Percentiles rank a stretch among this genome's conserved stretches.
Evolutionary conservation across 2,888 invertebrate genomes (phyloP).

Genomic region (Spisula subtruncata): DNA sequence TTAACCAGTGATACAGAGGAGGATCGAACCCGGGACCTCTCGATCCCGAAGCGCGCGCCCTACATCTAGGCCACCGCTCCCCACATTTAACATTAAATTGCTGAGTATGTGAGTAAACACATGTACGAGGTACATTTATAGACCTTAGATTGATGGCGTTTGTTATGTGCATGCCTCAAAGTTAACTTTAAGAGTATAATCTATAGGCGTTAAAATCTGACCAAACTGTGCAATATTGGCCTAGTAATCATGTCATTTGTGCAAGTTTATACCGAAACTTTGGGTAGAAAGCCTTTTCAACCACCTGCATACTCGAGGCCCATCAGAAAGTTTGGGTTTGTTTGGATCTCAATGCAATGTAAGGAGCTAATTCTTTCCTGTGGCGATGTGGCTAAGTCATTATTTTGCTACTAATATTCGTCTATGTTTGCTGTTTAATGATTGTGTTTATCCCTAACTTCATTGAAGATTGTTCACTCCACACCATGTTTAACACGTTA

Average conservation of each 20-base stretch:
- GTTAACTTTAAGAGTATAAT: constrained; percentile 10
- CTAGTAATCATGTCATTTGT: constrained; percentile 24
- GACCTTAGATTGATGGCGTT: not conserved
- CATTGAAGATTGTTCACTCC: constrained; percentile 56
- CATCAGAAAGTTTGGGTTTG: constrained; percentile 59
- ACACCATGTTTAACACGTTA: constrained; percentile 65
- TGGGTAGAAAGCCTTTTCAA: constrained; percentile 16
- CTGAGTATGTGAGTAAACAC: not conserved
- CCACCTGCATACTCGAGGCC: constrained; percentile 59
- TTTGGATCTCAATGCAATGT: constrained; percentile 55
- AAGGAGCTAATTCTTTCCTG: constrained; percentile 55
- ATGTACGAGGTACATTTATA: not conserved
- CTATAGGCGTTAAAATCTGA: not conserved
- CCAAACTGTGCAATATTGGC: constrained; percentile 13
- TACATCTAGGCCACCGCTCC: no score
- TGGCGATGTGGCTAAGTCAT: constrained; percentile 37
- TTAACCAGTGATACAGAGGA: no score
- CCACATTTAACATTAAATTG: constrained; percentile 21
- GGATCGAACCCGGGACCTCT: no score
- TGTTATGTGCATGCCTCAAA: not conserved
- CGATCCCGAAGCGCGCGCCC: no score
- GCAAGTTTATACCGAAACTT: constrained; percentile 27
- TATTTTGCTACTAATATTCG: constrained; percentile 60
- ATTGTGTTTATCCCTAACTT: constrained; percentile 63
- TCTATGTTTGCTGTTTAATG: constrained; percentile 65